Evolutionary conservation across 2,113 vertebrate genomes (phyloP).

Genomic region (Cyanistes caeruleus): DNA sequence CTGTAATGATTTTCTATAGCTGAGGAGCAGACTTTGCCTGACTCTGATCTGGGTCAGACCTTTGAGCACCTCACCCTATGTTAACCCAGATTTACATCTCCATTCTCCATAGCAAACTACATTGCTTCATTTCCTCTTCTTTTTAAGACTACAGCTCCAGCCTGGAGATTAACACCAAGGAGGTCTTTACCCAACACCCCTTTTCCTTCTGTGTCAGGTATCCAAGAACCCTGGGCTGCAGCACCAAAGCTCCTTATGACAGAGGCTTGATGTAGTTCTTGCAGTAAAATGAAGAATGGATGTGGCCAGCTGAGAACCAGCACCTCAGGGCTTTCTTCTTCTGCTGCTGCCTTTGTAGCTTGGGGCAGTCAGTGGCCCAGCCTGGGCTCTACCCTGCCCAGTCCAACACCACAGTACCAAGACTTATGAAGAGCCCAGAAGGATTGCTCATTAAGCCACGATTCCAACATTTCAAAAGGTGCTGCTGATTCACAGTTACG

Average conservation of each 20-base stretch:
- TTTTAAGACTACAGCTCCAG: neutral
- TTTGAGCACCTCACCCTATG: neutral
- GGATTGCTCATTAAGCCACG: neutral
- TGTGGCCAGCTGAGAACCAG: neutral
- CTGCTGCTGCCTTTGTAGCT: neutral
- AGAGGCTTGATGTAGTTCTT: neutral
- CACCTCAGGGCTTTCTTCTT: neutral
- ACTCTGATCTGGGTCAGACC: neutral
- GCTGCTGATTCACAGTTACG: neutral
- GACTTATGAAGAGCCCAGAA: neutral
- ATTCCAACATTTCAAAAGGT: neutral
- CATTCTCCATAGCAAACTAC: neutral
- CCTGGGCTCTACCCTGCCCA: neutral
- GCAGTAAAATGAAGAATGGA: neutral
- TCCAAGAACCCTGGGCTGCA: neutral
- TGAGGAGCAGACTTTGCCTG: neutral
- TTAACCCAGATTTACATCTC: neutral
- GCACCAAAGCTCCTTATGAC: neutral
- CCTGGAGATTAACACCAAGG: neutral
- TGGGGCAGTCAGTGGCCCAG: neutral
- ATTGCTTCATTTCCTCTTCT: neutral
- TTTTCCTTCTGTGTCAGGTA: neutral
- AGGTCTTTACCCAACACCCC: neutral
- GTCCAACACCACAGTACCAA: neutral
- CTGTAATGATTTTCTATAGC: neutral